Evolutionary conservation across 2,888 invertebrate species (phyloP).

Genomic region (Melangyna quadrimaculata): DNA sequence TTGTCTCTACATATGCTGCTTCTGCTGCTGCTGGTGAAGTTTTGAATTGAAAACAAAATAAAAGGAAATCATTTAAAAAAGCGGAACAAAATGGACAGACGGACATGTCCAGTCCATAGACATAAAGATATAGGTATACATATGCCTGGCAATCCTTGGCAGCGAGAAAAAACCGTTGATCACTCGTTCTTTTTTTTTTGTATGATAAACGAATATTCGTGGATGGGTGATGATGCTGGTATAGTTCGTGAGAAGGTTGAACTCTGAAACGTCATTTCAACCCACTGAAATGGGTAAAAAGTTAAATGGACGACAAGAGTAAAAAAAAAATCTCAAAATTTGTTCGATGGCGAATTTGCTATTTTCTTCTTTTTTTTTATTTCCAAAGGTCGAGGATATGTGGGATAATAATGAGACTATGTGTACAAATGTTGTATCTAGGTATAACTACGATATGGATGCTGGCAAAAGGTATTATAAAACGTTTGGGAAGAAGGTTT

Average conservation of each 20-base stretch:
- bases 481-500: conserved; percentile 53
- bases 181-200: conserved; percentile 28
- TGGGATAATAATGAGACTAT: conserved; percentile 57
- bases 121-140: conserved; percentile 40
- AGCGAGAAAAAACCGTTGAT: conserved; percentile 57
- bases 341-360: conserved; percentile 64
- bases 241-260: conserved; percentile 21
- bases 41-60: conserved; percentile 38
- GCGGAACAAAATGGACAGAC: conserved; percentile 69
- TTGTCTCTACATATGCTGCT: conserved; percentile 67
- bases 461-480: conserved; percentile 7
- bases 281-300: conserved; percentile 26
- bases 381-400: conserved; percentile 45
- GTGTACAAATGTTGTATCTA: neutral
- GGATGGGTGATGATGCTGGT: conserved; percentile 47
- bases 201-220: conserved; percentile 22
- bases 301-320: conserved; percentile 1
- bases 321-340: conserved; percentile 39
- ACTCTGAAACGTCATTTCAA: conserved; percentile 47
- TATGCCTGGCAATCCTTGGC: conserved; percentile 54
- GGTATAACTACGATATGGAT: conserved; percentile 34
- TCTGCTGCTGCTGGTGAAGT: conserved; percentile 55
- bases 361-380: conserved; percentile 7
- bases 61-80: conserved; percentile 44
- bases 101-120: conserved; percentile 54